Evolutionary conservation across 2,797 vertebrate genomes (phyloP), one percentile per base, ranked within the genome.

Genomic region (Orestias chungarensis): DNA sequence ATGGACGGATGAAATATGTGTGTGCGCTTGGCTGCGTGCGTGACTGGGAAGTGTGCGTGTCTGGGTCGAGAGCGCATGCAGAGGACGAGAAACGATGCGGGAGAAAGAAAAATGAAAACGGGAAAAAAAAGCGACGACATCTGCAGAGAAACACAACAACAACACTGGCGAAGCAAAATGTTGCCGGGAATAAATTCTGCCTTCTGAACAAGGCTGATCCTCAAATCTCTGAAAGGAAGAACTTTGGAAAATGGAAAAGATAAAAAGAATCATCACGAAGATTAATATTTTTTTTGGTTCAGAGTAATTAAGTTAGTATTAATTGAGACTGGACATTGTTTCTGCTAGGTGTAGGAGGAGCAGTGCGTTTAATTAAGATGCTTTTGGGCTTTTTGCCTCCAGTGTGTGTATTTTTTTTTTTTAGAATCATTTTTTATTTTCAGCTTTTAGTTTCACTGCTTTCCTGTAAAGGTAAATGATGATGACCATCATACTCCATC

Each of bases 301-400:
- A 86, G 86, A 86, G 79, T 88, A 89, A 89, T 86, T 92, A 38
- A 90, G 82, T 95, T 92, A 93, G 96, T 96, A 96, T 96, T 95
- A 94, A 93, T 95, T 93, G 95, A 98, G 97, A 98, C 97, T 99
- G 97, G 97, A 97, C 95, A 94, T 90, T 91, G 92, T 94, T 94
- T 93, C 90, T 94, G 93, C 95, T 93, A 93, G 91, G 94, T 95
- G 93, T 95, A 96, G 95, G 94, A 95, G 95, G 93, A 95, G 95
- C 94, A 95, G 95, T 91, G 90, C 89, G 89, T 93, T 91, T 79
- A 89, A 84, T 90, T 78, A 82, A 82, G 89, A 92, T 93, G 92
- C 95, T 95, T 96, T 93, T 94, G 93, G 88, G 88, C 94, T 95
- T 96, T 95, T 95, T 95, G 93, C 95, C 95, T 96, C 95, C 95